A percentile compares a stretch with the other conserved stretches of the same genome.
These are phyloP conservation scores for Vicugna pacos DNA, from an alignment of 2,113 vertebrate genomes.

Conservation along the genomic window DNA sequence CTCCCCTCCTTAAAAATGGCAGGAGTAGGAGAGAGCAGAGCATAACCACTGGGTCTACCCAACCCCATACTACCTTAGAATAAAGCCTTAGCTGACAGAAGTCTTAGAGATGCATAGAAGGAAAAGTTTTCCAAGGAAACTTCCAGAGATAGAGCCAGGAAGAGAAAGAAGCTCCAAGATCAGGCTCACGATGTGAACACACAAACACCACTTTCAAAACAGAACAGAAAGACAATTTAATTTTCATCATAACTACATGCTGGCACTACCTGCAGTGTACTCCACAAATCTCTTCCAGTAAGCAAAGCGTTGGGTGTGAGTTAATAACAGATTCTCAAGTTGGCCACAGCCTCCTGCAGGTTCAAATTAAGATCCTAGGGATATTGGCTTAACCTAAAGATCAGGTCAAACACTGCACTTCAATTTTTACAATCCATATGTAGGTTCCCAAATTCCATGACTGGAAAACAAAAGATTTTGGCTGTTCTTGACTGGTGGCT, in stretches of 20 bases:
- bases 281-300: background rate
- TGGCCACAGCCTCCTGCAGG: background rate
- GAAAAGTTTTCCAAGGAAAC: slow-evolving; percentile 51
- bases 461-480: slow-evolving; percentile 56
- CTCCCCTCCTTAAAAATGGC: background rate
- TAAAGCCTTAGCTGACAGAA: background rate
- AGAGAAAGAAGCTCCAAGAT: slow-evolving; percentile 20
- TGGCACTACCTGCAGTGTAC: background rate
- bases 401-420: slow-evolving; percentile 61
- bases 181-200: slow-evolving; percentile 28
- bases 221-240: slow-evolving; percentile 24
- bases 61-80: background rate
- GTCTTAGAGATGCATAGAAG: background rate
- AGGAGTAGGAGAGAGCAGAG: background rate
- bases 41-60: background rate
- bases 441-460: slow-evolving; percentile 14
- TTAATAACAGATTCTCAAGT: background rate
- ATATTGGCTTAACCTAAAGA: slow-evolving; percentile 32
- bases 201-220: slow-evolving; percentile 23
- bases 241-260: background rate
- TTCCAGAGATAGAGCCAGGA: slow-evolving; percentile 16
- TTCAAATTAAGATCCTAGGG: slow-evolving; percentile 44
- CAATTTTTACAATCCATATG: background rate
- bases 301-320: background rate
- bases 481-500: background rate